phyloP scores from a whole-genome alignment of 2,797 vertebrate species.

The Rachycentron canadum region DNA sequence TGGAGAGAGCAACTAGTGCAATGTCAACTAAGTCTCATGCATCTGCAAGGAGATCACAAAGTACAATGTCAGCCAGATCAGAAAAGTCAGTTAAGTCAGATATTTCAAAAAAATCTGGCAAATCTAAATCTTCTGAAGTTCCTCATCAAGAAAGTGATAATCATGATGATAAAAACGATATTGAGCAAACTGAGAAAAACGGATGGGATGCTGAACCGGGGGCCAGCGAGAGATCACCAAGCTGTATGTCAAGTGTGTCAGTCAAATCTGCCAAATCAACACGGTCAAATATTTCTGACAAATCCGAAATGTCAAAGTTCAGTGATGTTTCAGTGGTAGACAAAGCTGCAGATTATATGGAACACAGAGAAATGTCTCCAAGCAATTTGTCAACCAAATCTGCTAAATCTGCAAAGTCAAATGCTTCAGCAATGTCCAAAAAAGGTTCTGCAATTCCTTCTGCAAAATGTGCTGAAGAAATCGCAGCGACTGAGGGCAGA shows the following conservation, averaged over 20 bases:
- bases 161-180: constrained; percentile 1
- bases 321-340: constrained; percentile 38
- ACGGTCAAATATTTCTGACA: constrained; percentile 62
- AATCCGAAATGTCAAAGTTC: constrained; percentile 34
- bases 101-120: constrained; percentile 54
- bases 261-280: constrained; percentile 48
- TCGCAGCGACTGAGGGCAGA: constrained; percentile 43
- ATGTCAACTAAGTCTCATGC: constrained; percentile 52
- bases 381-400: constrained; percentile 60
- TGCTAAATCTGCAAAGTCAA: constrained; percentile 62
- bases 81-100: constrained; percentile 64
- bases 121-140: constrained; percentile 42
- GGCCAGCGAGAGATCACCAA: constrained; percentile 30
- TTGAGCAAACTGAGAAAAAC: constrained; percentile 21
- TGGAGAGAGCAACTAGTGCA: constrained; percentile 46
- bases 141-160: constrained; percentile 15
- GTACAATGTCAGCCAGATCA: constrained; percentile 67
- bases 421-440: constrained; percentile 46
- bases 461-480: constrained; percentile 33
- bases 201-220: constrained; percentile 22
- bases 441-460: constrained; percentile 27
- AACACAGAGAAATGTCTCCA: constrained; percentile 44
- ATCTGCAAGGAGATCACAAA: constrained; percentile 66
- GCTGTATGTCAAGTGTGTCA: constrained; percentile 47
- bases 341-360: background rate